Evolutionary conservation across 1,140 invertebrate species (phyloP), one percentile per base, ranked within the genome.

Genomic region (Cotesia typhae): DNA sequence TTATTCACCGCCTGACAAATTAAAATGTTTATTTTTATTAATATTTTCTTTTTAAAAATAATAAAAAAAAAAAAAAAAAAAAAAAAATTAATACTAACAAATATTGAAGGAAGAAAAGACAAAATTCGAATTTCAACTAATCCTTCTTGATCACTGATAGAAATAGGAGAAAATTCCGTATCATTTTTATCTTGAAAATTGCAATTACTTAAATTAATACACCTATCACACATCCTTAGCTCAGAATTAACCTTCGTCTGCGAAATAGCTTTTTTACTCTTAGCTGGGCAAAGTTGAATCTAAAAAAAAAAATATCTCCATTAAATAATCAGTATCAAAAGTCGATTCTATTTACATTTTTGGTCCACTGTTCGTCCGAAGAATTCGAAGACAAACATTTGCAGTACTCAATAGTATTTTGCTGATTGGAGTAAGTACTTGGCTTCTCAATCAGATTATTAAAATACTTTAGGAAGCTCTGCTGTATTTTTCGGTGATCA

Each of bases 71-170:
- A 12, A 67, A 14, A 69, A 12, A 12, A 59, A 71, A 38, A 60
- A 51, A 64, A 12, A 67, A 14, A 69, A 51, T 36, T 47, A 74
- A 59, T 63, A 80, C 75, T 80, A 63, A 84, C 83, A 57, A 74
- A 75, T 20, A 77, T 76, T 1, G 78, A 81, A 36, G 84, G 75
- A 51, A 81, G 79, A 5, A 85, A 64, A 4, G 74, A 74, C 36
- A 79, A 57, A 12, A 84, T 76, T 17, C 83, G 81, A 67, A 85
- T 69, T 68, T 85, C 82, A 41, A 85, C n/a, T 28, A 83, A 65
- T 36, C 80, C 82, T 74, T 84, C 79, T 4, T 73, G 67, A 10
- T 76, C 61, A 9, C 70, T 70, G 52, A 75, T 71, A 5, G 76
- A 65, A 6, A 74, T 67, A 55, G 72, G 51, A 52, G 37, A 67